Evolutionary conservation across 1,140 invertebrate species (phyloP).

Genomic region (Trichonephila inaurata): DNA sequence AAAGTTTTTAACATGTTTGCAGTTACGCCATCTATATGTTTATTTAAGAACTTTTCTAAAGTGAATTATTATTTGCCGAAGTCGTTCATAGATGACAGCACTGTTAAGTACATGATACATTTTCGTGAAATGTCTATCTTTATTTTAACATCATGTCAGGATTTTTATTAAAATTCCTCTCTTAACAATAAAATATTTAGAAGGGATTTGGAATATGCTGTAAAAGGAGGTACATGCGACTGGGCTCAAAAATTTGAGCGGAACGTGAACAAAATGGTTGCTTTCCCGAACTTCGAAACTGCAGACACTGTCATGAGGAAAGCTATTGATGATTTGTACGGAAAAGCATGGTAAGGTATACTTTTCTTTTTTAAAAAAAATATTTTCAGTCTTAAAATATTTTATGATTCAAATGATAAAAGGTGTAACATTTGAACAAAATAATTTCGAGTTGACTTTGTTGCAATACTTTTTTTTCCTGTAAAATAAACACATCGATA

Average conservation of each 20-base stretch:
- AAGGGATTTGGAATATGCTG: slow-evolving; percentile 47
- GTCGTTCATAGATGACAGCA: not conserved
- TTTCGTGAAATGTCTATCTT: too few species aligned
- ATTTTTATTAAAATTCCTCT: too few species aligned
- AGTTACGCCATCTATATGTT: not conserved
- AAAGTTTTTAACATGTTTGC: not conserved
- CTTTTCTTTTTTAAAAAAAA: too few species aligned
- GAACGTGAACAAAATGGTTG: not conserved
- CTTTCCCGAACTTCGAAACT: not conserved
- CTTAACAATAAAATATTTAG: not conserved
- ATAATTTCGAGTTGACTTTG: too few species aligned
- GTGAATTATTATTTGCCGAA: not conserved
- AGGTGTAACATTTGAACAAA: too few species aligned
- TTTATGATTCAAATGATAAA: too few species aligned
- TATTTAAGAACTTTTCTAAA: not conserved
- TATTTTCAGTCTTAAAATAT: too few species aligned
- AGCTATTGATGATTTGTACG: slow-evolving; percentile 32
- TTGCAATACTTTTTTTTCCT: too few species aligned
- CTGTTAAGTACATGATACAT: too few species aligned
- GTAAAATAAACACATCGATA: too few species aligned
- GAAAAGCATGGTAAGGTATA: not conserved
- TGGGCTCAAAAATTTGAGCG: slow-evolving; percentile 58
- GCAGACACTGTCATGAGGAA: slow-evolving; percentile 49
- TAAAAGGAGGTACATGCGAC: not conserved
- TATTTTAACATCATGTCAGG: too few species aligned